These are phyloP conservation scores for Grantiella picta DNA, from an alignment of 2,113 vertebrate species.

Conservation along the genomic window DNA sequence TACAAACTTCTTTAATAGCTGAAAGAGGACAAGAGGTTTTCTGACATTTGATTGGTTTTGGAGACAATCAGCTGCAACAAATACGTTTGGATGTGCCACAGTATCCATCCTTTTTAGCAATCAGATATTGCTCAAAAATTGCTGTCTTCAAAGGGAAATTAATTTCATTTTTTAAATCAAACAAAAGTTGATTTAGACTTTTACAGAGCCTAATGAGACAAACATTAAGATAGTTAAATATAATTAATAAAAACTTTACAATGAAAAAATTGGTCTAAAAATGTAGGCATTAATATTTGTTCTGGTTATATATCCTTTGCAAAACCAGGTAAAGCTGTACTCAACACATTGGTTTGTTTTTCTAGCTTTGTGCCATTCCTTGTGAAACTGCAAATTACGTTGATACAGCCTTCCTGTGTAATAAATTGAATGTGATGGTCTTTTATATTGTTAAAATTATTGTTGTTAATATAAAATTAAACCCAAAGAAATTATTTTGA, in stretches of 20 bases:
- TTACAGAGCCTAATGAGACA: not conserved
- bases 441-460: not conserved
- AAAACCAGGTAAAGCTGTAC: not conserved
- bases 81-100: not conserved
- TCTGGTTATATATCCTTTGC: not conserved
- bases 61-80: not conserved
- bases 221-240: not conserved
- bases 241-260: not conserved
- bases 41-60: not conserved
- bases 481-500: not conserved
- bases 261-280: not conserved
- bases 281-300: not conserved
- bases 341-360: not conserved
- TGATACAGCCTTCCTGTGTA: not conserved
- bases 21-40: not conserved
- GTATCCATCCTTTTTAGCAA: not conserved
- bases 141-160: not conserved
- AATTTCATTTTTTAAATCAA: not conserved
- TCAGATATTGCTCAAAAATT: not conserved
- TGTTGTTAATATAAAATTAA: not conserved
- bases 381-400: not conserved
- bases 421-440: not conserved
- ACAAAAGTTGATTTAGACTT: not conserved
- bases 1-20: not conserved
- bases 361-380: not conserved